Conservation (phyloP, 2,888 invertebrate species). For the Notodonta dromedarius region DNA sequence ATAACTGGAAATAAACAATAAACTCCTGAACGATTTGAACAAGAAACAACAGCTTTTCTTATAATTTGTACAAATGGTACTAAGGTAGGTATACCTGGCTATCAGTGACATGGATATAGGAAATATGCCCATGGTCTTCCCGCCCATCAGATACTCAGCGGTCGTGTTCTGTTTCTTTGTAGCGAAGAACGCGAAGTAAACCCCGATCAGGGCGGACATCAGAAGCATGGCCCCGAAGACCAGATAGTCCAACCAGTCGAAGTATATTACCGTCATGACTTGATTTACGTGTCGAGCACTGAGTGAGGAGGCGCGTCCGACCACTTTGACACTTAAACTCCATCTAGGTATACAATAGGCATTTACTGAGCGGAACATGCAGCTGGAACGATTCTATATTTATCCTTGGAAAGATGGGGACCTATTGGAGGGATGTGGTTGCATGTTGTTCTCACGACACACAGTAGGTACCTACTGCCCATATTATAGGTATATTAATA, state of each 20-base stretch:
- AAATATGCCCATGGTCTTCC: slow-evolving; percentile 90
- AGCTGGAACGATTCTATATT: slow-evolving; percentile 65
- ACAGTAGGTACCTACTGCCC: slow-evolving; percentile 22
- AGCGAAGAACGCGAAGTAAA: slow-evolving; percentile 89
- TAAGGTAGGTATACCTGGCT: slow-evolving; percentile 85
- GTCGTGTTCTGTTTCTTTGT: slow-evolving; percentile 88
- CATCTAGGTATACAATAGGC: slow-evolving; percentile 65
- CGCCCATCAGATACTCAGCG: slow-evolving; percentile 89
- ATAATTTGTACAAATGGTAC: not conserved
- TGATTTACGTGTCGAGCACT: slow-evolving; percentile 28
- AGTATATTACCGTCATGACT: slow-evolving; percentile 73
- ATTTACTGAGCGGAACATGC: slow-evolving; percentile 64
- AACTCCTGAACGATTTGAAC: not conserved
- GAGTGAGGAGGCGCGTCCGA: slow-evolving; percentile 56
- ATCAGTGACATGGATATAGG: slow-evolving; percentile 91
- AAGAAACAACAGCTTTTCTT: not conserved
- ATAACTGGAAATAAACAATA: slow-evolving; percentile 81
- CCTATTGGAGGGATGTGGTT: slow-evolving; percentile 66
- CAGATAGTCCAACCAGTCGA: slow-evolving; percentile 86
- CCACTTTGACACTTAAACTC: slow-evolving; percentile 57
- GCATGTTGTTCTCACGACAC: slow-evolving; percentile 31
- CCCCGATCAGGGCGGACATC: slow-evolving; percentile 86
- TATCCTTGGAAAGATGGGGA: slow-evolving; percentile 69
- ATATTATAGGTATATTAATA: slow-evolving; percentile 25
- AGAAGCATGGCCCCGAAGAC: slow-evolving; percentile 87